Evolutionary conservation across 2,888 invertebrate species (phyloP).

Genomic region (Drosophila parthenogenetica): DNA sequence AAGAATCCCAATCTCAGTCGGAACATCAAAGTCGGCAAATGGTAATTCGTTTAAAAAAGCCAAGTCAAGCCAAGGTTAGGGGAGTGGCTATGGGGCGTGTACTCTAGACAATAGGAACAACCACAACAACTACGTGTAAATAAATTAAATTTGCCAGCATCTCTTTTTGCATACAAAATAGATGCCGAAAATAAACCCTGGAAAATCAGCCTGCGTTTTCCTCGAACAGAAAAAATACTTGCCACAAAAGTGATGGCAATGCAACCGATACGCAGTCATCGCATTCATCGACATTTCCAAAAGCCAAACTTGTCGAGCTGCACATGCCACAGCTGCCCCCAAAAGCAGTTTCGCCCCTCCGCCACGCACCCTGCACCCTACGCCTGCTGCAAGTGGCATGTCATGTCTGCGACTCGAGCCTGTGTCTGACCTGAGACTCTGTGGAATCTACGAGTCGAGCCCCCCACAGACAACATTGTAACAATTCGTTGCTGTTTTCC

Average conservation of each 20-base stretch:
- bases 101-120: constrained; percentile 75
- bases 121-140: constrained; percentile 57
- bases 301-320: constrained; percentile 29
- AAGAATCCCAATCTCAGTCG: constrained; percentile 59
- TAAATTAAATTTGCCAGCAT: constrained; percentile 76
- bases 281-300: constrained; percentile 48
- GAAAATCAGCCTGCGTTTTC: constrained; percentile 56
- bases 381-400: background rate
- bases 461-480: constrained; percentile 57
- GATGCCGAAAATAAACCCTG: constrained; percentile 29
- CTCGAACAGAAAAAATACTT: constrained; percentile 45
- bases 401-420: constrained; percentile 25
- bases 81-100: constrained; percentile 48
- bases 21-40: constrained; percentile 76
- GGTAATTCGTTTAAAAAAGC: constrained; percentile 74
- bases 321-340: constrained; percentile 53
- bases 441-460: constrained; percentile 26
- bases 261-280: constrained; percentile 70
- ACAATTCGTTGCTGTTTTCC: constrained; percentile 81
- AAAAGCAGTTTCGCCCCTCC: background rate
- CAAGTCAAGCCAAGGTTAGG: constrained; percentile 52
- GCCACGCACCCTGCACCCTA: constrained; percentile 4
- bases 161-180: constrained; percentile 79
- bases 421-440: constrained; percentile 32
- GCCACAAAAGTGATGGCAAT: constrained; percentile 36